These are phyloP conservation scores for Agriopis aurantiaria DNA, from an alignment of 2,888 invertebrate genomes.

Conservation along the genomic window DNA sequence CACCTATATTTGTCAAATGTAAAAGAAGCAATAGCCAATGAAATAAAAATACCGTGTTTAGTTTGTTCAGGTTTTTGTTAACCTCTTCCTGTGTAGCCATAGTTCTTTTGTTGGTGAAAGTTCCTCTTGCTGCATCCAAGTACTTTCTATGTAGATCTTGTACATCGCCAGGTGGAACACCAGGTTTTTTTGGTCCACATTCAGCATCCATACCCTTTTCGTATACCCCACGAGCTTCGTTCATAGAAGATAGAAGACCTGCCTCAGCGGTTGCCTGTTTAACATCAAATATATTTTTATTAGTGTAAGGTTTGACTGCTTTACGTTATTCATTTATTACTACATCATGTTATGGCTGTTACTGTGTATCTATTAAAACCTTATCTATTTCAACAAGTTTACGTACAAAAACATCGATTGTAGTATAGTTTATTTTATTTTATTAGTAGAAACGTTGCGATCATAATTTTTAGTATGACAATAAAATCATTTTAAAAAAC, in stretches of 20 bases:
- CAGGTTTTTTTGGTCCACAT: conserved; percentile 13
- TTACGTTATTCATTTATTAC: neutral
- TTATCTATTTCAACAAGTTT: too few species aligned
- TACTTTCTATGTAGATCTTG: conserved; percentile 9
- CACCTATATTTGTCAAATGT: neutral
- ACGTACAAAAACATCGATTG: too few species aligned
- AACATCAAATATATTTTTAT: neutral
- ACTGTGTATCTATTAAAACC: too few species aligned
- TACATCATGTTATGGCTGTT: too few species aligned
- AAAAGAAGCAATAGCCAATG: neutral
- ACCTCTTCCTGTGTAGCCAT: conserved; percentile 21
- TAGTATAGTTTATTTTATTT: too few species aligned
- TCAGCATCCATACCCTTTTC: conserved; percentile 25
- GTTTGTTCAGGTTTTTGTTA: conserved; percentile 10
- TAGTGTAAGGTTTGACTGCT: neutral
- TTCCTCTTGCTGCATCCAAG: conserved; percentile 4
- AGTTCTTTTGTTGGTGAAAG: conserved; percentile 18
- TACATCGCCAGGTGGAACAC: conserved; percentile 8
- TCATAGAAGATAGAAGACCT: conserved; percentile 18
- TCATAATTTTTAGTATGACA: too few species aligned
- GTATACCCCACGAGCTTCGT: conserved; percentile 23
- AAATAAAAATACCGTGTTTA: conserved; percentile 8
- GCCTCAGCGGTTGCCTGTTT: conserved; percentile 24
- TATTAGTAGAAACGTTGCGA: too few species aligned
- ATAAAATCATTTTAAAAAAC: too few species aligned